Base-by-base conservation (phyloP, 2,113 vertebrate genomes). In the Addax nasomaculatus region DNA sequence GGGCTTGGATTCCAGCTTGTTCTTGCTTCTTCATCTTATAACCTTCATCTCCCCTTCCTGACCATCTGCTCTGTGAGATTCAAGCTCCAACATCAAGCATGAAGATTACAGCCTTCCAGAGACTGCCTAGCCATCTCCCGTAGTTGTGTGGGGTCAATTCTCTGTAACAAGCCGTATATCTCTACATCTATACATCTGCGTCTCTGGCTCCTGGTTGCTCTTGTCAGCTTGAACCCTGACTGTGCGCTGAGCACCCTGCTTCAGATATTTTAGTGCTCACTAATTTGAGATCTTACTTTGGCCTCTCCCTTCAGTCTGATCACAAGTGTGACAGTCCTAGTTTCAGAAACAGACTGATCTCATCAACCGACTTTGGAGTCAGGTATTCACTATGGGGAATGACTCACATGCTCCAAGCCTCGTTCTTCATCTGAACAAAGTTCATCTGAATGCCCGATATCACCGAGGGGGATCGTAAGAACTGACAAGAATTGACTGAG, bases 401-500 rank as follows among this genome's bases (percentile, higher is more conserved):
- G 55, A 83, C 51, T n/a, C 45, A 17, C 12, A 23, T 29, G 16
- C 70, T 85, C 15, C 17, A 36, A 58, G n/a, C 81, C 27, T 51
- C 1, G 6, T 43, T 73, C 45, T 45, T 84, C 30, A 23, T 78
- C 93, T 62, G 25, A 23, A n/a, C 36, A 67, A 89, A 23, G 36
- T 43, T 45, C 12, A 53, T 64, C 33, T 53, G 51, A 6, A 45
- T 45, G 29, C 43, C 49, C 14, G 17, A 25, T 33, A 1, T 57
- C 43, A 14, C 0, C 0, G 0, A 53, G 27, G n/a, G 25, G 6
- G 57, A 51, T 39, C 12, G 0, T 15, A 62, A 92, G 80, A 76
- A n/a, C 8, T 29, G n/a, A 25, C 2, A 27, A 58, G 81, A n/a
- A 19, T 16, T 29, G 83, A 30, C 19, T 10, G 49, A 51, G 53